These are phyloP conservation scores for Escarpia spicata DNA, from an alignment of 2,888 invertebrate genomes.

Conservation along the genomic window DNA sequence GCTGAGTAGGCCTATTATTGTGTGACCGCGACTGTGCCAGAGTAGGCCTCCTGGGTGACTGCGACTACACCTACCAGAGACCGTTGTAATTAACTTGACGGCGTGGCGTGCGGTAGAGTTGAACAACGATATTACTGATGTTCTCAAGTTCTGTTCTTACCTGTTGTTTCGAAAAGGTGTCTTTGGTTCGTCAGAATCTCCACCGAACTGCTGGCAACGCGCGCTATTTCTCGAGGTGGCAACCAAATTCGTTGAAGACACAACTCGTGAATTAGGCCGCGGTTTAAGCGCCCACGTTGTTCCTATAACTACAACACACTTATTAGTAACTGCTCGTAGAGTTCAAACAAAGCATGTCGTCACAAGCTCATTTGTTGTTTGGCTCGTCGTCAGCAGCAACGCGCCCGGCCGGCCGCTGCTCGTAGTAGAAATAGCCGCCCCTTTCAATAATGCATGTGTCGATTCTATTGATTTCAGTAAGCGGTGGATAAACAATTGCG, in stretches of 20 bases:
- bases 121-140: neutral
- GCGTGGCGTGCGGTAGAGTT: neutral
- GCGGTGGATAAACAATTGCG: neutral
- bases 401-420: neutral
- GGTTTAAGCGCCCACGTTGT: slow-evolving; percentile 9
- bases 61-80: neutral
- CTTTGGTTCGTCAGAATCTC: neutral
- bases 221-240: neutral
- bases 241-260: neutral
- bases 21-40: neutral
- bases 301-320: neutral
- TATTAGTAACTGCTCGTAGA: neutral
- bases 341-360: neutral
- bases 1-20: neutral
- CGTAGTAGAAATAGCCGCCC: neutral
- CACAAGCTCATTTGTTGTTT: neutral
- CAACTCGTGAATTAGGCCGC: neutral
- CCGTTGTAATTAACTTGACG: neutral
- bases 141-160: neutral
- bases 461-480: slow-evolving; percentile 10
- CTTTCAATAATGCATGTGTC: slow-evolving; percentile 11
- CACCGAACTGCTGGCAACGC: neutral
- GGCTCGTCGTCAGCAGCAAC: slow-evolving; percentile 8
- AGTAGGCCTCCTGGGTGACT: neutral
- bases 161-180: neutral